Evolutionary conservation across 2,888 invertebrate genomes (phyloP).

Genomic region (Oligia fasciuncula): DNA sequence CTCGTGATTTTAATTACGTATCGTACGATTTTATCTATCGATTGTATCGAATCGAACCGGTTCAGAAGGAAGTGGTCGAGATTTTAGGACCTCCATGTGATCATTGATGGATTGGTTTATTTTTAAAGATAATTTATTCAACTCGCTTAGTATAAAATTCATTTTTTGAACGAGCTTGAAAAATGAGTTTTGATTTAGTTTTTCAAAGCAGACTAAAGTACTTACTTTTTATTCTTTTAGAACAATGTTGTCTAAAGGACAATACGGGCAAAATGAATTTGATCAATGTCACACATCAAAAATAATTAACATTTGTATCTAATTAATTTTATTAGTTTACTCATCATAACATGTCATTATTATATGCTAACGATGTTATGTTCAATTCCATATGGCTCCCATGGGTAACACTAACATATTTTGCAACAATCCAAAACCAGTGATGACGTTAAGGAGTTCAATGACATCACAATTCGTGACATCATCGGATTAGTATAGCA

Average conservation of each 20-base stretch:
- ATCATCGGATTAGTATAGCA: slow-evolving; percentile 63
- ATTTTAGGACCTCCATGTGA: slow-evolving; percentile 41
- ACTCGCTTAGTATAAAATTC: not conserved
- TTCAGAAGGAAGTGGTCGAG: slow-evolving; percentile 54
- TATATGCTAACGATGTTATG: slow-evolving; percentile 8
- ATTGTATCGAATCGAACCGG: slow-evolving; percentile 63
- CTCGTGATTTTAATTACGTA: slow-evolving; percentile 54
- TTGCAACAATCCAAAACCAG: slow-evolving; percentile 61
- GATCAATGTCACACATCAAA: slow-evolving; percentile 24
- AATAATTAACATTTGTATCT: slow-evolving; percentile 34
- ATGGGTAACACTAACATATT: slow-evolving; percentile 30
- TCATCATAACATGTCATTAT: slow-evolving; percentile 27
- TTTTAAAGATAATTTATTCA: not conserved
- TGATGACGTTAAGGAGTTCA: slow-evolving; percentile 58
- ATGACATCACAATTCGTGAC: slow-evolving; percentile 76
- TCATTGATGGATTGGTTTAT: slow-evolving; percentile 13
- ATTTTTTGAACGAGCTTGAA: not conserved
- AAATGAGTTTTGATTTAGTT: not conserved
- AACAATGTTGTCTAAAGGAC: slow-evolving; percentile 36
- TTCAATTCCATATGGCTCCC: slow-evolving; percentile 24
- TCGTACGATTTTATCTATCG: slow-evolving; percentile 66
- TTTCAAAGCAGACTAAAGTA: not conserved
- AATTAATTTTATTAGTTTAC: slow-evolving; percentile 42
- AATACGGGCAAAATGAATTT: slow-evolving; percentile 11
- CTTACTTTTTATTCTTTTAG: not conserved